Evolutionary conservation across 2,888 invertebrate species (phyloP), one percentile per base, ranked within the genome.

Genomic region (Dasypogon diadema): DNA sequence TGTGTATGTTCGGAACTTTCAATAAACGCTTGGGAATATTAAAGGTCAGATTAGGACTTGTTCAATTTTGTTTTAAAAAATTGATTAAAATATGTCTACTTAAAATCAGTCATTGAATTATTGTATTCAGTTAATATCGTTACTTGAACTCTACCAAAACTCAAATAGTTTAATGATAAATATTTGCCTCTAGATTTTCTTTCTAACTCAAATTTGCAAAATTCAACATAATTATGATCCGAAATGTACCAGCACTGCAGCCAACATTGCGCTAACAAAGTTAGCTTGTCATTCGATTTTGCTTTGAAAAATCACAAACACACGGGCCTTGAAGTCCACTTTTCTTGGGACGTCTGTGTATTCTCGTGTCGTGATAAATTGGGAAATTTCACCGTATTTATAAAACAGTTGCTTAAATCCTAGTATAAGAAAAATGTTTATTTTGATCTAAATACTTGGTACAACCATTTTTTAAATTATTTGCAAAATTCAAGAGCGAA

Each of bases 261-360:
- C 22, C 65, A 65, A 48, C 24, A n/a, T 1, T 24, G n/a, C 10
- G n/a, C 6, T 14, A 6, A 3, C 3, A n/a, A 65, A 48, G 14
- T 26, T 46, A 46, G 22, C 22, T 46, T 70, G 70, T 70, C 70
- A 70, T 70, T 30, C 18, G 16, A 48, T 26, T 68, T 30, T 70
- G 51, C 54, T 34, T 51, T 68, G 16, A 51, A 68, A 68, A 68
- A 24, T 51, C 48, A 68, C 68, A 51, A 24, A 68, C 68, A 68
- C 68, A 42, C 24, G 10, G 16, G 51, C 68, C 26, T 6, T 63
- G 42, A 16, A 24, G 51, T 68, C 37, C 68, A 68, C 10, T 68
- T 68, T 68, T 51, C 51, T 18, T 42, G 63, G 51, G 68, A 68
- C 68, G 30, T 51, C 30, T 68, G 68, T 68, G 68, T 68, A 51